Evolutionary conservation across 2,113 vertebrate species (phyloP).

Genomic region (Brienomyrus longianalis): DNA sequence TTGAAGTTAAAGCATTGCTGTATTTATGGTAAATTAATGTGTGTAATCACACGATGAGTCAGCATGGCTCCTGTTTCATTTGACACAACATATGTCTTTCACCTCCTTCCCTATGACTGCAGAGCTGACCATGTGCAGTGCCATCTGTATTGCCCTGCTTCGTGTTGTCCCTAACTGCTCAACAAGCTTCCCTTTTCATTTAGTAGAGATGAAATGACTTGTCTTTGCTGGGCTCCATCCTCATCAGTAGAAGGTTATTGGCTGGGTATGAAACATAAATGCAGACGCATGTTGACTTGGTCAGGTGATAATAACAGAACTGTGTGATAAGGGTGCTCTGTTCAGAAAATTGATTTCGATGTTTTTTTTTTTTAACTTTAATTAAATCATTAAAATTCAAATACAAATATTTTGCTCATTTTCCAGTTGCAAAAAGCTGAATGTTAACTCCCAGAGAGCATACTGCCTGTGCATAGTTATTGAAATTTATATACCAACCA

Average conservation of each 20-base stretch:
- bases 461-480: not conserved
- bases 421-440: not conserved
- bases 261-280: not conserved
- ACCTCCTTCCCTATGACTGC: not conserved
- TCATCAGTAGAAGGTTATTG: not conserved
- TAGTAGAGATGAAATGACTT: not conserved
- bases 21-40: slow-evolving; percentile 1
- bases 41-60: not conserved
- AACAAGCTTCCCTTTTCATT: not conserved
- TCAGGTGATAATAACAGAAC: not conserved
- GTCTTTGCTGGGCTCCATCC: not conserved
- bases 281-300: not conserved
- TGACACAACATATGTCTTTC: slow-evolving; percentile 5
- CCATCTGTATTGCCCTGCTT: not conserved
- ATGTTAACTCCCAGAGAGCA: not conserved
- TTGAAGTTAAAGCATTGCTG: not conserved
- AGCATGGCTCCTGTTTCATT: not conserved
- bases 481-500: not conserved
- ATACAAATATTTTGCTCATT: not conserved
- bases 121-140: not conserved
- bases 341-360: not conserved
- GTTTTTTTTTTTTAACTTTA: not conserved
- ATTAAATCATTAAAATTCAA: not conserved
- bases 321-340: not conserved
- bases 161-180: not conserved